phyloP scores from a whole-genome alignment of 2,113 vertebrate species.

The Gymnobelideus leadbeateri region DNA sequence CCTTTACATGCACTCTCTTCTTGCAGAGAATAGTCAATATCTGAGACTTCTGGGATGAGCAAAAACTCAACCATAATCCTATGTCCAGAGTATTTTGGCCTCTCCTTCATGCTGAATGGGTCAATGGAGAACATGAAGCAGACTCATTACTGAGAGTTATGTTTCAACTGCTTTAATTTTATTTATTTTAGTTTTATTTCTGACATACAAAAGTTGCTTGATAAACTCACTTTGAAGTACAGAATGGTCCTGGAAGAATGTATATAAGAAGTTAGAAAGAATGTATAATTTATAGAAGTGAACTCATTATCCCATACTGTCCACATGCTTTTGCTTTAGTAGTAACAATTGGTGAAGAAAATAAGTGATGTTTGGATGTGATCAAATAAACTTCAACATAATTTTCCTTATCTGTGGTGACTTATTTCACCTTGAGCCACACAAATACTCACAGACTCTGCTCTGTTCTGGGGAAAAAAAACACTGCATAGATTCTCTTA shows the following conservation, averaged over 20 bases:
- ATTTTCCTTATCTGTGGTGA: constrained; percentile 68
- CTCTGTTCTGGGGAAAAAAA: constrained; percentile 43
- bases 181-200: constrained; percentile 74
- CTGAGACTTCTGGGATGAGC: constrained; percentile 49
- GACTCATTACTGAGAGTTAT: constrained; percentile 72
- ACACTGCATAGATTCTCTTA: constrained; percentile 39
- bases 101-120: constrained; percentile 45
- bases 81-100: constrained; percentile 30
- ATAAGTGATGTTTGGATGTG: constrained; percentile 72
- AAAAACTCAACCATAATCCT: constrained; percentile 41
- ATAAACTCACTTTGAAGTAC: constrained; percentile 69
- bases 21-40: constrained; percentile 36
- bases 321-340: constrained; percentile 69
- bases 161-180: constrained; percentile 70
- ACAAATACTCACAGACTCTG: constrained; percentile 46
- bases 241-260: constrained; percentile 57
- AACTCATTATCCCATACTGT: constrained; percentile 69
- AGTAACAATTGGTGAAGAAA: constrained; percentile 74
- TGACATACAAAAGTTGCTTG: constrained; percentile 52
- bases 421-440: constrained; percentile 64
- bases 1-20: constrained; percentile 36
- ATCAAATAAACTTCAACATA: constrained; percentile 53
- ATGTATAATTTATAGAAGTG: constrained; percentile 73
- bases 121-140: constrained; percentile 70
- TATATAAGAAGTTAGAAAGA: constrained; percentile 76